Evolutionary conservation across 1,140 invertebrate species (phyloP), one percentile per base, ranked within the genome.

Genomic region (Drosophila busckii): DNA sequence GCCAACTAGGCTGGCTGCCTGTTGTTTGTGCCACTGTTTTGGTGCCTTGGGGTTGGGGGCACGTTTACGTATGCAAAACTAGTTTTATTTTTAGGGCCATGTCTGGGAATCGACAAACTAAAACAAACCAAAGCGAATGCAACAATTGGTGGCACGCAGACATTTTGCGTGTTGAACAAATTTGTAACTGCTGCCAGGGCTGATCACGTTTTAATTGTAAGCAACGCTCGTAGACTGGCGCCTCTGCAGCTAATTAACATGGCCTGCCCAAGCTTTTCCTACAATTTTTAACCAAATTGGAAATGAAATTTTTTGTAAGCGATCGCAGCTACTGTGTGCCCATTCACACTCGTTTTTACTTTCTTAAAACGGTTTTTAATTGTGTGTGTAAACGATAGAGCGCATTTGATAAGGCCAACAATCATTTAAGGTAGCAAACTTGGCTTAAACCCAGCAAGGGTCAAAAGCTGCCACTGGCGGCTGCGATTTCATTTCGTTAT

Each of bases 151-250:
- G 42, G 52, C 26, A 80, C 73, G 73, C 73, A 80, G 71, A 75
- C 65, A 82, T 82, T 82, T 82, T 82, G 75, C 75, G 76, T 82
- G 75, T 82, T 75, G 76, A 65, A 82, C 75, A 82, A 82, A 82
- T 82, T 82, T 82, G 75, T 82, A 70, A 53, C 75, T 82, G 76
- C 75, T 71, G 75, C 56, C 70, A n/a, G n/a, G n/a, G n/a, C n/a
- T 82, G 75, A 82, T 82, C 75, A 82, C 75, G 75, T 82, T 82
- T 82, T 82, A 82, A 82, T 82, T 82, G 75, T 82, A 83, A 75
- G 64, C 69, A 70, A 75, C 62, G 16, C 41, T 54, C 40, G 59
- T 82, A 75, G 75, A 80, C 76, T 82, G 75, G 75, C 75, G 75
- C 75, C 75, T 82, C 66, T 28, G 50, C 45, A 71, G 56, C 75